Base-by-base conservation (phyloP, 2,797 vertebrate genomes). In the Sebastes taczanowskii region DNA sequence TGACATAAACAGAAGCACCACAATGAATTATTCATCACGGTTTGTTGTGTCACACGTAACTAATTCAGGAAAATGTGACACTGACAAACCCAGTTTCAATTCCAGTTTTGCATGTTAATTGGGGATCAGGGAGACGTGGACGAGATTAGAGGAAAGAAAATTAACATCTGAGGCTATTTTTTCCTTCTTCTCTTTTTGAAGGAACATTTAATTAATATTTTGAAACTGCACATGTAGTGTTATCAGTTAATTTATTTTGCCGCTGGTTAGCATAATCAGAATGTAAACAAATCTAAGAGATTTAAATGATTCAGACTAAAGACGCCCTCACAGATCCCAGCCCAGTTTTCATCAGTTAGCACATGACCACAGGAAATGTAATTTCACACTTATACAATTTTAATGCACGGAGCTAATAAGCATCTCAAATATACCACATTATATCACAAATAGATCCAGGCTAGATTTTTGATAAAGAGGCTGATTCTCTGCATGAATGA, bases 211-310 rank as follows among this genome's bases (percentile, higher is more conserved):
- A 82, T 84, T 87, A 80, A 63, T 38, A 71, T 53, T 71, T 85
- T 72, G 16, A 82, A 88, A 61, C 42, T 22, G 55, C 35, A 71
- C 55, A 16, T 53, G 14, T 22, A 6, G 64, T 71, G 58, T 83
- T 77, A 78, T 83, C 77, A 62, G 32, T 81, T 84, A 7, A 84
- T 89, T 84, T 59, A 64, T 84, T 81, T 78, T 74, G 32, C 8
- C 13, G 79, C 72, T 62, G 59, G 63, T 29, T 13, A 22, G 77
- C 55, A 65, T 74, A 70, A 70, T 66, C 20, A 52, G 22, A 75
- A 65, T 35, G 22, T 68, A 79, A 88, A 86, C 49, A 81, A 59
- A 77, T 61, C 30, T 49, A 20, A 70, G 53, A 52, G 14, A 35
- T 64, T 78, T 60, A 56, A 77, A 71, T 65, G 38, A 58, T n/a